Conservation (phyloP, 2,888 invertebrate genomes). For the Hydraecia micacea region DNA sequence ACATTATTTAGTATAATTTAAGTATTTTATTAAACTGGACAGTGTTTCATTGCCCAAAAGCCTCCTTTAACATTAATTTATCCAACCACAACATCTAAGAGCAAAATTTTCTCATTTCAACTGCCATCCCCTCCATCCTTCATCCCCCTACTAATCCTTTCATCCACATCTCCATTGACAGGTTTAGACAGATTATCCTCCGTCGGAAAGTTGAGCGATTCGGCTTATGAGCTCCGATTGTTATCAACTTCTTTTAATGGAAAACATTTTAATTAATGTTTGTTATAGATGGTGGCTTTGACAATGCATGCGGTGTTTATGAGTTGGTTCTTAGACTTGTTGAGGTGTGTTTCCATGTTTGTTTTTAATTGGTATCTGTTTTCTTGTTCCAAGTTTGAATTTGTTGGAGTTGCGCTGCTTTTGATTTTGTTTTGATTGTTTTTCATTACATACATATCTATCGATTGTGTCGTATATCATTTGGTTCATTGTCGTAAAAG, state of each 20-base stretch:
- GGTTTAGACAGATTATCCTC: conserved; percentile 63
- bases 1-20: background rate
- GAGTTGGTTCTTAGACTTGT: conserved; percentile 16
- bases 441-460: background rate
- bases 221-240: conserved; percentile 40
- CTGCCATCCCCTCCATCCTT: conserved; percentile 4
- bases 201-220: conserved; percentile 46
- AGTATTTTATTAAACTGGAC: background rate
- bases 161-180: conserved; percentile 61
- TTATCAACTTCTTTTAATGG: conserved; percentile 46
- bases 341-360: conserved; percentile 13
- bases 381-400: conserved; percentile 18
- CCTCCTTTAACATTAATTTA: background rate
- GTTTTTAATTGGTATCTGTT: conserved; percentile 15
- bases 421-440: conserved; percentile 3
- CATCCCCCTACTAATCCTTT: conserved; percentile 48
- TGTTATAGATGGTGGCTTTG: conserved; percentile 20
- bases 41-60: background rate
- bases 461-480: background rate
- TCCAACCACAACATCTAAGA: background rate
- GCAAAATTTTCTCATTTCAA: conserved; percentile 51
- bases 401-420: background rate
- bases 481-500: background rate
- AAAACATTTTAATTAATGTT: conserved; percentile 51
- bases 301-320: conserved; percentile 15